Conservation (phyloP, 2,888 invertebrate genomes). For the Cryptosula pallasiana region DNA sequence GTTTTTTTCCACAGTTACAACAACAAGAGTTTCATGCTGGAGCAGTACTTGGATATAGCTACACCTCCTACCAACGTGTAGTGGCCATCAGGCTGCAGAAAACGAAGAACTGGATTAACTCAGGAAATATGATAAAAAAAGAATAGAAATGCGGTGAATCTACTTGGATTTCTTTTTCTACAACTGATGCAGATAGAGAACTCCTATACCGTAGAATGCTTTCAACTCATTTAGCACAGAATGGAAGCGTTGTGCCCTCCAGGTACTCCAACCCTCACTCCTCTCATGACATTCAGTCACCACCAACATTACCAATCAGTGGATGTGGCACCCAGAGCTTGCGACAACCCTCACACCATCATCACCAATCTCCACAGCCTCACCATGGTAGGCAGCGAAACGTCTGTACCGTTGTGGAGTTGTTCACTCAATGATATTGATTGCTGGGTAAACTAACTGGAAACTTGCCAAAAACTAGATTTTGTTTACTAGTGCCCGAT, state of each 20-base stretch:
- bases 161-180: not conserved
- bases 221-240: not conserved
- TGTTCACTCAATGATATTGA: too few species aligned
- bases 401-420: too few species aligned
- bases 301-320: not conserved
- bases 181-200: not conserved
- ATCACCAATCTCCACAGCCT: not conserved
- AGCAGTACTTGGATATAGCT: too few species aligned
- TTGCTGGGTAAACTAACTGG: too few species aligned
- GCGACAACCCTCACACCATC: not conserved
- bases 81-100: too few species aligned
- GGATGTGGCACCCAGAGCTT: constrained; percentile 14
- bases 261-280: not conserved
- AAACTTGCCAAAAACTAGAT: too few species aligned
- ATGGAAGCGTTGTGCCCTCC: not conserved
- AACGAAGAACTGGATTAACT: too few species aligned
- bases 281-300: not conserved
- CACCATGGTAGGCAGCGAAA: not conserved
- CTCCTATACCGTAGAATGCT: not conserved
- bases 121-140: not conserved
- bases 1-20: too few species aligned
- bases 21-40: too few species aligned
- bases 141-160: not conserved
- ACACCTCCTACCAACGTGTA: too few species aligned
- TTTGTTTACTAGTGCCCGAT: too few species aligned